Evolutionary conservation across 1,140 invertebrate genomes (phyloP).

Genomic region (Mamestra configurata): DNA sequence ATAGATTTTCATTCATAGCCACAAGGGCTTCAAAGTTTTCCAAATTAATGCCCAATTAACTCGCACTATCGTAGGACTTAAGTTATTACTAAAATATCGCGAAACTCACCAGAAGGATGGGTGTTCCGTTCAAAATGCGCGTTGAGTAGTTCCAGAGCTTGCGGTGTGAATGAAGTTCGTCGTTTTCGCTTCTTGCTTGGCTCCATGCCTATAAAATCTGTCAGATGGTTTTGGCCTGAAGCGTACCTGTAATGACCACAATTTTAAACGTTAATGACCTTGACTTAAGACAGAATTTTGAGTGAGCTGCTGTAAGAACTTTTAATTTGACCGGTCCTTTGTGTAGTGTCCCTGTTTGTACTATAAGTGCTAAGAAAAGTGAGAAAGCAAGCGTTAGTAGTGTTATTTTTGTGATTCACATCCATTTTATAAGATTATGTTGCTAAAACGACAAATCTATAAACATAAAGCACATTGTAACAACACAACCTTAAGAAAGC

Average conservation of each 20-base stretch:
- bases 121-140: conserved; percentile 98
- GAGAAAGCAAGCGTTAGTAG: conserved; percentile 14
- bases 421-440: neutral
- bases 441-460: neutral
- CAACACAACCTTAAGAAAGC: neutral
- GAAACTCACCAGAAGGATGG: conserved; percentile 96
- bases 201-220: conserved; percentile 98
- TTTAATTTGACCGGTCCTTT: conserved; percentile 34
- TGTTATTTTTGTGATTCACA: conserved; percentile 8
- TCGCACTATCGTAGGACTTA: neutral
- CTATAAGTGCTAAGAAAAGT: conserved; percentile 1
- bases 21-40: neutral
- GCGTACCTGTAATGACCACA: conserved; percentile 91
- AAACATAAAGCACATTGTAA: too few species aligned
- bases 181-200: conserved; percentile 98
- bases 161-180: conserved; percentile 98
- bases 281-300: neutral
- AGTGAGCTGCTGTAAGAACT: conserved; percentile 35
- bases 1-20: neutral
- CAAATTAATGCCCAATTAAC: neutral
- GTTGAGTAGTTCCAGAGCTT: conserved; percentile 97
- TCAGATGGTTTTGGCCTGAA: conserved; percentile 96
- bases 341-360: neutral
- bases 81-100: conserved; percentile 11
- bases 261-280: conserved; percentile 12